phyloP scores from a whole-genome alignment of 2,113 vertebrate genomes.

The Dromaius novaehollandiae region DNA sequence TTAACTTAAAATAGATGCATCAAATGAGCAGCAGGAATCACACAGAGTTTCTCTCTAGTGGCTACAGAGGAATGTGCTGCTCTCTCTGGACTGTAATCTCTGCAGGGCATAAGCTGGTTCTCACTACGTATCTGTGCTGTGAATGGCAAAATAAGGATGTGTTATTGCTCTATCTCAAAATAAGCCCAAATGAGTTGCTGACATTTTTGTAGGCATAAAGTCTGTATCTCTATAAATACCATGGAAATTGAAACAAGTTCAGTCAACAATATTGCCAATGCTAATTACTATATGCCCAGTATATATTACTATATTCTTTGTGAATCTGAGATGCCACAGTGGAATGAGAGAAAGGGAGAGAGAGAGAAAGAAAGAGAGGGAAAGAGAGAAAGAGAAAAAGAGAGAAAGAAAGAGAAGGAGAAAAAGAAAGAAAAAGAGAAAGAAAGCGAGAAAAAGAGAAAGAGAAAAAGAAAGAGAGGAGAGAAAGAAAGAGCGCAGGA shows the following conservation, averaged over 20 bases:
- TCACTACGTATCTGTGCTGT: neutral
- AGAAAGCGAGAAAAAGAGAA: too few species aligned
- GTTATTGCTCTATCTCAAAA: neutral
- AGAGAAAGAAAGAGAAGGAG: too few species aligned
- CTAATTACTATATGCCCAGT: neutral
- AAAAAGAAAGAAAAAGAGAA: too few species aligned
- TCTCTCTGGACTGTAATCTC: neutral
- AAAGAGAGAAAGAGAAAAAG: too few species aligned
- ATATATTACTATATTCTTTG: neutral
- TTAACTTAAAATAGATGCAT: neutral
- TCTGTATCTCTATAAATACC: neutral
- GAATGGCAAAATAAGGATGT: neutral
- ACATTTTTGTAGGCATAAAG: neutral
- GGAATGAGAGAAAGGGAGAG: neutral
- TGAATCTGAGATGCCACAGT: neutral
- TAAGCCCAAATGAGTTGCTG: neutral
- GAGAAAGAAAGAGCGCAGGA: neutral
- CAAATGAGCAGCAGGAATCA: neutral
- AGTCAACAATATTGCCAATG: neutral
- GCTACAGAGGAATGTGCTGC: neutral
- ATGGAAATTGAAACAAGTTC: neutral
- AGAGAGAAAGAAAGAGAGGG: accelerated
- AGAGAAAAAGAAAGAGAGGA: too few species aligned
- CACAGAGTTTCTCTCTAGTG: neutral
- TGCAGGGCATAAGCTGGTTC: neutral